Conservation (phyloP, 2,797 vertebrate genomes). For the Threskiornis aethiopicus region DNA sequence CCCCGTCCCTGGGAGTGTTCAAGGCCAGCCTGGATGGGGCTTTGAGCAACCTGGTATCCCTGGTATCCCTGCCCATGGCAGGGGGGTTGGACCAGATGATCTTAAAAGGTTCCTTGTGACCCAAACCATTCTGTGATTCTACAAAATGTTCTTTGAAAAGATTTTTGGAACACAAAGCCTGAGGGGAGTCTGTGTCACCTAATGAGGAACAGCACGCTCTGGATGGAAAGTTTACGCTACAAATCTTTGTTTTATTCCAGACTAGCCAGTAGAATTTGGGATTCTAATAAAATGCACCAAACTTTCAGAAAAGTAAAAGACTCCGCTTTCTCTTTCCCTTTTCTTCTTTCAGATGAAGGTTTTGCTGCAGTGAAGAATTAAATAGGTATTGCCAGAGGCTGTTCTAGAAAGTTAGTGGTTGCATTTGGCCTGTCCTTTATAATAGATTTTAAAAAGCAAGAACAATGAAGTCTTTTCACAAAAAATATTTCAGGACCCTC, state of each 20-base stretch:
- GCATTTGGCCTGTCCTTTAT: background rate
- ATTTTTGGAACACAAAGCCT: background rate
- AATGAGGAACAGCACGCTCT: background rate
- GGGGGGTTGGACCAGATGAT: accelerated
- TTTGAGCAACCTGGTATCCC: accelerated
- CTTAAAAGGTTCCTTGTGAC: background rate
- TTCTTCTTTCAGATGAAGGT: background rate
- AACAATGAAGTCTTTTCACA: background rate
- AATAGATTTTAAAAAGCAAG: background rate
- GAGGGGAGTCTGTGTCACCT: background rate
- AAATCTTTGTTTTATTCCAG: background rate
- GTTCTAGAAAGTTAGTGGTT: background rate
- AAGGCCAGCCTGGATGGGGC: accelerated
- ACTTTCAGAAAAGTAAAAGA: background rate
- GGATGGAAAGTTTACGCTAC: background rate
- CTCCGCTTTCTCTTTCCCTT: background rate
- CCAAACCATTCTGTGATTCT: accelerated
- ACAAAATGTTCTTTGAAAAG: background rate
- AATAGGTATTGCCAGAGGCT: background rate
- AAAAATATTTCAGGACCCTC: background rate
- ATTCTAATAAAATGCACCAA: background rate
- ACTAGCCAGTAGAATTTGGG: background rate
- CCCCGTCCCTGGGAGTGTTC: background rate
- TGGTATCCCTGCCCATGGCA: background rate
- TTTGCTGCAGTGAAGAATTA: background rate